Evolutionary conservation across 2,113 vertebrate species (phyloP).

Genomic region (Brachyhypopomus occidentalis): DNA sequence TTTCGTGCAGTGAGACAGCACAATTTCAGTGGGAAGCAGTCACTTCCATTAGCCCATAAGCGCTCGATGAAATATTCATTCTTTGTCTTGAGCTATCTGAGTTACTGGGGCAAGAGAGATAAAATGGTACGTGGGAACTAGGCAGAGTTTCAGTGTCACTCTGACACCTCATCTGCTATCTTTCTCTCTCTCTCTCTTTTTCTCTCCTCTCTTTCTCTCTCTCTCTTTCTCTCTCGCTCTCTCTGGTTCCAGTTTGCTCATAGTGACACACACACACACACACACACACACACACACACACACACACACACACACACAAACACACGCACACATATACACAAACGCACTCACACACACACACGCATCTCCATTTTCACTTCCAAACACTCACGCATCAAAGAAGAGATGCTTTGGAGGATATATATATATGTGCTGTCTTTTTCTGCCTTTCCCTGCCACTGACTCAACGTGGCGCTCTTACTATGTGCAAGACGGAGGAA

Average conservation of each 20-base stretch:
- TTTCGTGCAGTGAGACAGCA: slow-evolving; percentile 66
- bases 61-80: slow-evolving; percentile 75
- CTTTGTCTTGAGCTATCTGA: slow-evolving; percentile 65
- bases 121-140: slow-evolving; percentile 54
- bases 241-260: background rate
- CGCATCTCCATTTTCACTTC: slow-evolving; percentile 34
- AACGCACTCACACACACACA: slow-evolving; percentile 23
- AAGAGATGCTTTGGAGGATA: background rate
- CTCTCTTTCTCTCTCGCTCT: background rate
- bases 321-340: slow-evolving; percentile 29
- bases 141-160: slow-evolving; percentile 27
- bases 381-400: slow-evolving; percentile 3
- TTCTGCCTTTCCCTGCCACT: background rate
- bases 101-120: slow-evolving; percentile 62
- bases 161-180: slow-evolving; percentile 29
- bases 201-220: background rate
- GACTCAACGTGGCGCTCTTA: slow-evolving; percentile 56
- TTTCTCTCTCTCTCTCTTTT: background rate
- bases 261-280: slow-evolving; percentile 1
- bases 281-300: slow-evolving; percentile 28
- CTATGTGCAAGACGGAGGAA: slow-evolving; percentile 48
- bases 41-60: slow-evolving; percentile 66
- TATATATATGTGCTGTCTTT: background rate
- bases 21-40: slow-evolving; percentile 66
- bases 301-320: slow-evolving; percentile 10